Evolutionary conservation across 2,113 vertebrate species (phyloP).

Genomic region (Triplophysa tibetana): DNA sequence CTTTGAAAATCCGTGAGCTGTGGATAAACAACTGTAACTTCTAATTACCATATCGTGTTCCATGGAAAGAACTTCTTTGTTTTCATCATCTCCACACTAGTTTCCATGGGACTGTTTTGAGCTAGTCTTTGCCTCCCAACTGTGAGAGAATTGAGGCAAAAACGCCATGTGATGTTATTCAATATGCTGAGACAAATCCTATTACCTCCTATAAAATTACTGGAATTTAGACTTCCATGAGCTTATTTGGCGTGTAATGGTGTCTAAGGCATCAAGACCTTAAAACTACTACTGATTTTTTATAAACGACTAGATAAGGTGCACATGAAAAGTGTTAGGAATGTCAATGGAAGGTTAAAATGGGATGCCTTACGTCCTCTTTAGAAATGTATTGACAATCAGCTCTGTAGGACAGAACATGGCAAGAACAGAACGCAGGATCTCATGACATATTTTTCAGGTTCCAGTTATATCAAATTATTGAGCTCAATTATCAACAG

Average conservation of each 20-base stretch:
- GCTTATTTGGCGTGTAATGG: neutral
- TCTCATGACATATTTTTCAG: no score
- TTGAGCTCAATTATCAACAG: neutral
- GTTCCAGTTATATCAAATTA: no score
- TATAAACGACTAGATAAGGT: neutral
- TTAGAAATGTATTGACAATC: neutral
- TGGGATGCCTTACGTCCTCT: neutral
- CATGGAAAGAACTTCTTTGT: neutral
- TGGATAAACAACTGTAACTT: neutral
- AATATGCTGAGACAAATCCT: conserved; percentile 40
- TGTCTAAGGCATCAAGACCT: neutral
- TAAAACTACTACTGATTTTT: neutral
- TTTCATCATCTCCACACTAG: conserved; percentile 1
- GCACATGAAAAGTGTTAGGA: neutral
- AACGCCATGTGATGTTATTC: conserved; percentile 41
- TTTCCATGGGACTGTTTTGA: neutral
- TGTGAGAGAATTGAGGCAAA: conserved; percentile 23
- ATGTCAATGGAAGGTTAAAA: neutral
- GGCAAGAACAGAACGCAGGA: no score
- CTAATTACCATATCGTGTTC: neutral
- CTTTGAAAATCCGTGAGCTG: neutral
- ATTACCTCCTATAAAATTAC: conserved; percentile 38
- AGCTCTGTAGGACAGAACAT: neutral
- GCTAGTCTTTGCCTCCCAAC: neutral
- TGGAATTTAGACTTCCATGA: conserved; percentile 35